Conservation (phyloP, 2,113 vertebrate genomes). For the Micromys minutus region DNA sequence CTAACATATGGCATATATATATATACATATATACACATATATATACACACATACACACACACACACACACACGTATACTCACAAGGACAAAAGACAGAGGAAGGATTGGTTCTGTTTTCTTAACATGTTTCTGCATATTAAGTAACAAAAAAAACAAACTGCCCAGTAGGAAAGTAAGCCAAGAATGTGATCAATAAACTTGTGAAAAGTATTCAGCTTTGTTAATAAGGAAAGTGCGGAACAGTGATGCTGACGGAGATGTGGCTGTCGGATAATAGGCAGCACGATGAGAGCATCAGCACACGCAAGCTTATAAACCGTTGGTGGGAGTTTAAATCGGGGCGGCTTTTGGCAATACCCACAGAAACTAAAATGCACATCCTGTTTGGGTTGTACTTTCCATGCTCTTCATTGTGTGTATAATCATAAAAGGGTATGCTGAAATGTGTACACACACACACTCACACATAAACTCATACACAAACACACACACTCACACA, state of each 20-base stretch:
- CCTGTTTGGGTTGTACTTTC: conserved; percentile 5
- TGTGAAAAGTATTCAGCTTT: conserved; percentile 4
- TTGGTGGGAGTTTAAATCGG: conserved; percentile 43
- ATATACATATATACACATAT: not conserved
- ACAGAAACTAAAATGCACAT: conserved; percentile 19
- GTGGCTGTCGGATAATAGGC: not conserved
- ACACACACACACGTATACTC: not conserved
- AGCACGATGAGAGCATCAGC: not conserved
- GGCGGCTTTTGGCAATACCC: not conserved
- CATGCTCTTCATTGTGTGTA: not conserved
- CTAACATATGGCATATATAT: not conserved
- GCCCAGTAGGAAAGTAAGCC: not conserved
- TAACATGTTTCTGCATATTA: not conserved
- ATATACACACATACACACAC: too few species aligned
- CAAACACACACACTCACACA: too few species aligned
- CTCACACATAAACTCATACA: not conserved
- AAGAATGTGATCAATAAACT: not conserved
- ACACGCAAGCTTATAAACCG: not conserved
- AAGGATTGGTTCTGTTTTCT: not conserved
- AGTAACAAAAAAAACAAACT: conserved; percentile 2
- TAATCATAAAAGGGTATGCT: not conserved
- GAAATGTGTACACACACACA: not conserved
- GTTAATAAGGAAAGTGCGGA: conserved; percentile 33
- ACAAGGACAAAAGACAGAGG: not conserved
- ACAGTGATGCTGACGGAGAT: not conserved